These are phyloP conservation scores for Salmo trutta DNA, from an alignment of 2,797 vertebrate species.

Conservation along the genomic window DNA sequence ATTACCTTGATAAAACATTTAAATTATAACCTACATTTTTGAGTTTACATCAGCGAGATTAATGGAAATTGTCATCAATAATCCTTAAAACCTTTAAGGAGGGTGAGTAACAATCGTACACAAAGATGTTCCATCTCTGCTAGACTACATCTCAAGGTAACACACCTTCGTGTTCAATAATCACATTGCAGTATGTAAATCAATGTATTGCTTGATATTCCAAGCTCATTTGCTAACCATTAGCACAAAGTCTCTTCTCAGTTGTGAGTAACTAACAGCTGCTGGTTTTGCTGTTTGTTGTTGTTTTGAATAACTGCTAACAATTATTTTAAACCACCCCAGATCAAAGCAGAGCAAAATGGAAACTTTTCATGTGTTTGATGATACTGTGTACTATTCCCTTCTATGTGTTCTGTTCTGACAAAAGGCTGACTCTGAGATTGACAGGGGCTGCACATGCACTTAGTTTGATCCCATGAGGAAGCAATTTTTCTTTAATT, in stretches of 20 bases:
- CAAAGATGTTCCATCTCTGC: background rate
- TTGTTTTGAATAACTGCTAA: constrained; percentile 27
- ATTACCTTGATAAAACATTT: no score
- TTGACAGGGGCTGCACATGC: background rate
- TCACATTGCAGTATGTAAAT: background rate
- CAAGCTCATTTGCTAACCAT: background rate
- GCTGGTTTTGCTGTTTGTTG: constrained; percentile 5
- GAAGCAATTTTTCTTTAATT: background rate
- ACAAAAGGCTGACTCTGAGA: background rate
- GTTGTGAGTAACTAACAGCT: background rate
- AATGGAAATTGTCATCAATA: no score
- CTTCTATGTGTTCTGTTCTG: background rate
- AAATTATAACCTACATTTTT: no score
- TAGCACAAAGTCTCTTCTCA: background rate
- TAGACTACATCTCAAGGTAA: background rate
- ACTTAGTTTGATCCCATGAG: background rate
- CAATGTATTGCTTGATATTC: background rate
- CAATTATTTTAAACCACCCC: constrained; percentile 10
- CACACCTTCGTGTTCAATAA: background rate
- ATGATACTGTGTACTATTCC: constrained; percentile 13
- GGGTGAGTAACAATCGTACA: no score
- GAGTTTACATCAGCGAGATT: no score
- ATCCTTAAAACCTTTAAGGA: no score
- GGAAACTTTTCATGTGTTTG: constrained; percentile 7
- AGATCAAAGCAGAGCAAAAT: constrained; percentile 30